Evolutionary conservation across 2,113 vertebrate species (phyloP).

Genomic region (Dasyprocta punctata): DNA sequence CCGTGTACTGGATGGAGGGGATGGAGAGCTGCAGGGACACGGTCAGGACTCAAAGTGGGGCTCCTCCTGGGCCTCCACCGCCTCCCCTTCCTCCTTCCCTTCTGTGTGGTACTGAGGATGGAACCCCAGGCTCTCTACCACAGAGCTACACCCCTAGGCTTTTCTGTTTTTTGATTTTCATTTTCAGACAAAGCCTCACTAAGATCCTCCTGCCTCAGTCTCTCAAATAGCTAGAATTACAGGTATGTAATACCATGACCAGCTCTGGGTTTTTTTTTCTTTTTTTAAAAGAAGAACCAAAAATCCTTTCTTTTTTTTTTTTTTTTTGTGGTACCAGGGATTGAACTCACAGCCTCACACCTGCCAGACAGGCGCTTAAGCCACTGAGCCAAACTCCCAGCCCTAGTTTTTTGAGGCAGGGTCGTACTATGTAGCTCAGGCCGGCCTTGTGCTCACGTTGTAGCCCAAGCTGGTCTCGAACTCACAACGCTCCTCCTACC

Average conservation of each 20-base stretch:
- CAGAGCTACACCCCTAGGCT: not conserved
- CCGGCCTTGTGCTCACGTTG: too few species aligned
- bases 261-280: not conserved
- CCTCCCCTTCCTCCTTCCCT: too few species aligned
- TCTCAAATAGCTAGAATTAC: not conserved
- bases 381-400: too few species aligned
- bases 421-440: too few species aligned
- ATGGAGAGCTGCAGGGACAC: not conserved
- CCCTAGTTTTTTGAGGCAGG: too few species aligned
- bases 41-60: not conserved
- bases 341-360: too few species aligned
- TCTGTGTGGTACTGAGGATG: not conserved
- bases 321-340: too few species aligned
- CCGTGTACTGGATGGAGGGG: constrained; percentile 62
- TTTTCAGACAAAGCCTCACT: not conserved
- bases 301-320: too few species aligned
- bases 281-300: not conserved
- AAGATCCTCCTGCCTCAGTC: not conserved
- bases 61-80: not conserved
- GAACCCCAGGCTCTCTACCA: not conserved
- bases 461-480: too few species aligned
- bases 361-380: too few species aligned
- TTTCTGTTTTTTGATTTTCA: not conserved
- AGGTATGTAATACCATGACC: not conserved
- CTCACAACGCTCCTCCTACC: too few species aligned